Evolutionary conservation across 2,888 invertebrate genomes (phyloP).

Genomic region (Apocheima hispidaria): DNA sequence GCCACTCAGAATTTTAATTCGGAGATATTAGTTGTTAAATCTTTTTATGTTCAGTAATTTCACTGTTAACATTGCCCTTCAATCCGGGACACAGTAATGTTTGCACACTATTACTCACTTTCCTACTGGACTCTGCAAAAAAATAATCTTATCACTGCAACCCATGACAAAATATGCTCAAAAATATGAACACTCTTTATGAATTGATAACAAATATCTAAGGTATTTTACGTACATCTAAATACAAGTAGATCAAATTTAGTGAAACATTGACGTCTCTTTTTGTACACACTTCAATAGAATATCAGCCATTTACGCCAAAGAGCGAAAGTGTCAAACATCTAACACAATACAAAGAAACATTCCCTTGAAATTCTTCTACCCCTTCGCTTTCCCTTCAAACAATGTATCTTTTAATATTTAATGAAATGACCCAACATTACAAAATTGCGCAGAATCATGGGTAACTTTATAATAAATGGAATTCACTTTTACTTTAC

Average conservation of each 20-base stretch:
- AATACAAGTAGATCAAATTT: neutral
- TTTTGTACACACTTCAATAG: slow-evolving; percentile 22
- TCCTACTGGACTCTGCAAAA: too few relatives aligned
- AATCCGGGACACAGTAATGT: too few relatives aligned
- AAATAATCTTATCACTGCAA: too few relatives aligned
- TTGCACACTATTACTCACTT: too few relatives aligned
- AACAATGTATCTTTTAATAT: slow-evolving; percentile 12
- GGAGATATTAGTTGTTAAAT: too few relatives aligned
- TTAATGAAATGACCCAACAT: slow-evolving; percentile 15
- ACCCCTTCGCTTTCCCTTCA: slow-evolving; percentile 18
- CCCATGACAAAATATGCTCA: too few relatives aligned
- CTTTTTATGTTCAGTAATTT: too few relatives aligned
- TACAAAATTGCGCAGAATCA: slow-evolving; percentile 9
- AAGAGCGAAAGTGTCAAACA: slow-evolving; percentile 31
- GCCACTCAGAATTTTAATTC: too few relatives aligned
- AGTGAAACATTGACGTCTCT: slow-evolving; percentile 10
- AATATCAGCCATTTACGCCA: slow-evolving; percentile 22
- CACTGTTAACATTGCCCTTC: too few relatives aligned
- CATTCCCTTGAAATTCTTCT: slow-evolving; percentile 8
- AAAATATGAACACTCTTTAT: too few relatives aligned
- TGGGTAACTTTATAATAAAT: slow-evolving; percentile 20
- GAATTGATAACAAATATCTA: neutral
- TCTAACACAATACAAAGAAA: slow-evolving; percentile 30
- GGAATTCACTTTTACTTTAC: slow-evolving; percentile 22
- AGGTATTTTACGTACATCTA: neutral